Percentiles rank a stretch among this genome's conserved stretches.
Evolutionary conservation across 1,140 invertebrate species (phyloP).

Genomic region (Leucophenga varia): DNA sequence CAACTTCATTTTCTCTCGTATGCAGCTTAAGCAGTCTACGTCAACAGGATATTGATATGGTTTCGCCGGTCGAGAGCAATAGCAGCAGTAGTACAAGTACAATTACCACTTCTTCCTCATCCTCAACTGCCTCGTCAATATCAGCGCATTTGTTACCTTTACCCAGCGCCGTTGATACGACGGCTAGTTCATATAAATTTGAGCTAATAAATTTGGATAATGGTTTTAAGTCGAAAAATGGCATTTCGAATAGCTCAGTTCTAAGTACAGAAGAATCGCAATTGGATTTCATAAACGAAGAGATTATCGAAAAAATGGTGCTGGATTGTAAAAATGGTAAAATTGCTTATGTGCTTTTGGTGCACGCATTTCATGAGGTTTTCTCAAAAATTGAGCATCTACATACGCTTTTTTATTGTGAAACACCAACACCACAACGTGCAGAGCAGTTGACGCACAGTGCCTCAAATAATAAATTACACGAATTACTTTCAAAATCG

Average conservation of each 20-base stretch:
- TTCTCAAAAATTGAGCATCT: slow-evolving; percentile 71
- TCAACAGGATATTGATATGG: slow-evolving; percentile 41
- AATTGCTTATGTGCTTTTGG: slow-evolving; percentile 68
- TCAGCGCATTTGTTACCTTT: too few relatives aligned
- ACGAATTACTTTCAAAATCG: slow-evolving; percentile 28
- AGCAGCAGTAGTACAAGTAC: slow-evolving; percentile 31
- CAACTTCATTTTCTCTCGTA: neutral
- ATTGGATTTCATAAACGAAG: slow-evolving; percentile 66
- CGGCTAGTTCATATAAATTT: neutral
- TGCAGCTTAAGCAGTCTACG: slow-evolving; percentile 13
- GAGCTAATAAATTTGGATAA: slow-evolving; percentile 3
- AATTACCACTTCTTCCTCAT: slow-evolving; percentile 27
- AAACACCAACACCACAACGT: too few relatives aligned
- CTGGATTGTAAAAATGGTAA: too few relatives aligned
- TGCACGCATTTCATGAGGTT: slow-evolving; percentile 70
- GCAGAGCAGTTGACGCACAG: too few relatives aligned
- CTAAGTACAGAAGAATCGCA: slow-evolving; percentile 12
- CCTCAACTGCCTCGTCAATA: neutral
- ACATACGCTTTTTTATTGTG: slow-evolving; percentile 63
- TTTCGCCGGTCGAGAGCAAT: slow-evolving; percentile 41
- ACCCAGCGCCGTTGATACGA: neutral
- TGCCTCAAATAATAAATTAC: slow-evolving; percentile 60
- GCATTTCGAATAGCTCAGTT: neutral
- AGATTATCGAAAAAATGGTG: slow-evolving; percentile 65
- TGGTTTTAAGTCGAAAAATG: too few relatives aligned